A percentile compares a stretch with the other conserved stretches of the same genome.
phyloP scores from a whole-genome alignment of 2,888 invertebrate species.

The Meliscaeva auricollis region DNA sequence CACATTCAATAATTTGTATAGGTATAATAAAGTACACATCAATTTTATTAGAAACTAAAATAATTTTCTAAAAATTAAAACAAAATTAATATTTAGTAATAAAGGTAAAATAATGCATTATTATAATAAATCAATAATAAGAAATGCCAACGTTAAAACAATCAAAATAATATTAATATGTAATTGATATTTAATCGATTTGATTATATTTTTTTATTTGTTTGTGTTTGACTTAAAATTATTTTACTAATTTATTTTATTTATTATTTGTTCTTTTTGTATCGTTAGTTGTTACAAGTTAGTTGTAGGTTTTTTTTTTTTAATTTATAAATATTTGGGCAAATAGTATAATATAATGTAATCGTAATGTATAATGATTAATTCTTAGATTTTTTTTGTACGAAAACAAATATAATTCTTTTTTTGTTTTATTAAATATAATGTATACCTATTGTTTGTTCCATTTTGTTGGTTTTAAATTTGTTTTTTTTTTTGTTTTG shows the following conservation, averaged over 20 bases:
- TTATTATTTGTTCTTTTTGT: slow-evolving; percentile 44
- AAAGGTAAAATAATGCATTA: slow-evolving; percentile 2
- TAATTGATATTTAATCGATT: slow-evolving; percentile 18
- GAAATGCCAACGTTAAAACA: slow-evolving; percentile 51
- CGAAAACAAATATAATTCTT: slow-evolving; percentile 57
- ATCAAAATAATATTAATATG: slow-evolving; percentile 16
- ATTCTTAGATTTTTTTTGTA: slow-evolving; percentile 54
- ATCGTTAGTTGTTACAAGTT: slow-evolving; percentile 59
- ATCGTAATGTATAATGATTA: slow-evolving; percentile 43
- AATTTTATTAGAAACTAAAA: slow-evolving; percentile 3
- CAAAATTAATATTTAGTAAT: slow-evolving; percentile 28
- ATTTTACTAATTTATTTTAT: slow-evolving; percentile 60
- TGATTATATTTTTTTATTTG: slow-evolving; percentile 8
- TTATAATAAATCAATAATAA: slow-evolving; percentile 22
- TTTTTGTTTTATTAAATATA: slow-evolving; percentile 23
- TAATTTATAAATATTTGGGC: slow-evolving; percentile 70
- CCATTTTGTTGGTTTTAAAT: slow-evolving; percentile 39
- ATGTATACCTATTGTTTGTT: slow-evolving; percentile 36
- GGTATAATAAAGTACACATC: slow-evolving; percentile 36
- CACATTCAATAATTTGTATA: slow-evolving; percentile 32
- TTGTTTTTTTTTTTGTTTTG: slow-evolving; percentile 23
- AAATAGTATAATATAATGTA: slow-evolving; percentile 57
- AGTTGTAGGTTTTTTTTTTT: slow-evolving; percentile 59
- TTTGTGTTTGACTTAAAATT: slow-evolving; percentile 56
- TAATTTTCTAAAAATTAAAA: slow-evolving; percentile 43